Evolutionary conservation across 2,113 vertebrate species (phyloP), one percentile per base, ranked within the genome.

Genomic region (Terrapene triunguis): DNA sequence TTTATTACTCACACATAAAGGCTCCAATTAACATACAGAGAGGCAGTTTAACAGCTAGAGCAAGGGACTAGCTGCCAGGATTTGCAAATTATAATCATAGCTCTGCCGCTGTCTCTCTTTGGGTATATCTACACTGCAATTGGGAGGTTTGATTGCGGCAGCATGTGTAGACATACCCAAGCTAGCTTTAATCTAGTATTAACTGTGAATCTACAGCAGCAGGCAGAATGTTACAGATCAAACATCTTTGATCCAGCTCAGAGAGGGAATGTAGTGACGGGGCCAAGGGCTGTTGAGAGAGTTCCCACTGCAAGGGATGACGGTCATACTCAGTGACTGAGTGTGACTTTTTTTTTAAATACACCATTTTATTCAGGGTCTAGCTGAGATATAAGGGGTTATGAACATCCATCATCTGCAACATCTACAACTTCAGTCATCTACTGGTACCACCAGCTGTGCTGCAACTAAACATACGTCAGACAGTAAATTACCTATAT

Each of bases 41-140:
- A 81, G 80, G 57, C 92, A 53, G 84, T 87, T 92, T 82, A 87
- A 95, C 19, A 27, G 80, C 21, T 1, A 0, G 80, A 42, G 62
- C 11, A 80, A 76, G 87, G 84, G 89, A 78, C 84, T 5, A 87
- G 89, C 89, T 89, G 84, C 87, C 89, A 89, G 89, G 87, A 78
- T 10, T 38, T 87, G 87, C 78, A 38, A 69, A 95, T 89, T 81
- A 47, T 87, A 48, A 35, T 21, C n/a, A 78, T 74, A 89, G 92
- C 83, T 12, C 1, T 80, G 1, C 2, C 4, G 0, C 48, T 62
- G 8, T 5, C 47, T 80, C 38, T 0, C 51, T 84, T 79, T 38
- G 69, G 8, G 65, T 69, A 8, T n/a, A 80, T 1, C 29, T 51
- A 24, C 51, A 51, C 1, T 0, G 65, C 85, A 47, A 2, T 29